phyloP scores from a whole-genome alignment of 2,888 invertebrate genomes.

The Eulithis testata region DNA sequence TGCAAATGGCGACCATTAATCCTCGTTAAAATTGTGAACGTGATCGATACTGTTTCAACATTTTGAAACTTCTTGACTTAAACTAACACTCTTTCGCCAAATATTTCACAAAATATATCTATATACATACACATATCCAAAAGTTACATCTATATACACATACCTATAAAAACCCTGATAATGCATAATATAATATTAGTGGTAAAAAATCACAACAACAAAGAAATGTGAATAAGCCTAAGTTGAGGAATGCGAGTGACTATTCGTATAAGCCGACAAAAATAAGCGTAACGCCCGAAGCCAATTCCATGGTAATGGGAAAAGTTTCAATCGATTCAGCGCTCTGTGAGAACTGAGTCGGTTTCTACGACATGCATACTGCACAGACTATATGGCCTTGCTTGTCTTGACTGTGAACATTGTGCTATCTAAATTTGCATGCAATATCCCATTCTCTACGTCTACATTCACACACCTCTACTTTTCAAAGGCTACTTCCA shows the following conservation, averaged over 20 bases:
- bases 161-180: neutral
- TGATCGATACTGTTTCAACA: constrained; percentile 45
- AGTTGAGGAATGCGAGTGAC: constrained; percentile 27
- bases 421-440: constrained; percentile 37
- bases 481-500: constrained; percentile 24
- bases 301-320: constrained; percentile 65
- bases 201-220: constrained; percentile 14
- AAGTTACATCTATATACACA: too few species aligned
- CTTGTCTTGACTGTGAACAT: constrained; percentile 18
- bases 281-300: constrained; percentile 55
- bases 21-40: constrained; percentile 58
- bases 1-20: constrained; percentile 61
- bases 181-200: constrained; percentile 1
- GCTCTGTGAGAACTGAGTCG: constrained; percentile 40
- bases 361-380: constrained; percentile 42
- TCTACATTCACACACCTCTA: constrained; percentile 31
- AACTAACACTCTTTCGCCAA: too few species aligned
- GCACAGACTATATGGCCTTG: constrained; percentile 29
- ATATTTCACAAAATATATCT: too few species aligned
- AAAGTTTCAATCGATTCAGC: constrained; percentile 69
- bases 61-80: constrained; percentile 7
- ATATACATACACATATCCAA: neutral
- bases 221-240: constrained; percentile 22
- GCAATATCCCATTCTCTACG: constrained; percentile 34
- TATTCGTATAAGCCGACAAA: constrained; percentile 51